phyloP scores from a whole-genome alignment of 2,888 invertebrate species.

The Terebella lapidaria region DNA sequence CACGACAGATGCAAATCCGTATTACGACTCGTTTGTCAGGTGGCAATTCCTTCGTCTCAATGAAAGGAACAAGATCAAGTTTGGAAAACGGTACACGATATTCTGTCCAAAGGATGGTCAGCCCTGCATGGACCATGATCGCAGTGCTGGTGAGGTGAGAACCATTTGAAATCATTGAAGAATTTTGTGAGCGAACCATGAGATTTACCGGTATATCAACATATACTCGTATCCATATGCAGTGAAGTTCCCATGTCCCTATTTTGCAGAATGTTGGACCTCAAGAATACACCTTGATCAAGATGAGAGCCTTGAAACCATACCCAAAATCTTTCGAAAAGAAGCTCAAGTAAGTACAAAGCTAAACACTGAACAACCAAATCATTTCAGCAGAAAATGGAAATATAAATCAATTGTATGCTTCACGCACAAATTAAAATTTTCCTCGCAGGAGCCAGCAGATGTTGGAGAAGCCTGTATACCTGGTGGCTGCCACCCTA shows the following conservation, averaged over 20 bases:
- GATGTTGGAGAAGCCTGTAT: slow-evolving; percentile 56
- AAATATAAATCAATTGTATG: too few species aligned
- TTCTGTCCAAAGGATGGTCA: slow-evolving; percentile 94
- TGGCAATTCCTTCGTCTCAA: slow-evolving; percentile 90
- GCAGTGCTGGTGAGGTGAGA: slow-evolving; percentile 78
- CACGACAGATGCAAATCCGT: slow-evolving; percentile 96
- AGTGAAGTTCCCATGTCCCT: slow-evolving; percentile 6
- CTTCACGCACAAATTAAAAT: too few species aligned
- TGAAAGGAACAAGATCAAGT: slow-evolving; percentile 84
- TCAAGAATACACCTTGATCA: slow-evolving; percentile 95
- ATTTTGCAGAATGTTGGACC: slow-evolving; percentile 76
- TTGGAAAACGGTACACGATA: slow-evolving; percentile 94
- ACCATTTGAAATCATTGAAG: too few species aligned
- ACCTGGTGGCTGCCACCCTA: slow-evolving; percentile 92
- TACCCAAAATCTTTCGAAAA: too few species aligned
- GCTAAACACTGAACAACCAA: too few species aligned
- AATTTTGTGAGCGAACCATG: neutral
- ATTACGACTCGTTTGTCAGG: slow-evolving; percentile 92
- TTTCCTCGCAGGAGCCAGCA: too few species aligned
- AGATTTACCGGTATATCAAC: neutral
- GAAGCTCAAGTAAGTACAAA: too few species aligned
- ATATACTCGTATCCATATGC: neutral
- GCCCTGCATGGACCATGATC: slow-evolving; percentile 99
- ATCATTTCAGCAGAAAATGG: too few species aligned
- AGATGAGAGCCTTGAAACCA: slow-evolving; percentile 78